phyloP scores from a whole-genome alignment of 2,797 vertebrate genomes.

The Nyctibius grandis region DNA sequence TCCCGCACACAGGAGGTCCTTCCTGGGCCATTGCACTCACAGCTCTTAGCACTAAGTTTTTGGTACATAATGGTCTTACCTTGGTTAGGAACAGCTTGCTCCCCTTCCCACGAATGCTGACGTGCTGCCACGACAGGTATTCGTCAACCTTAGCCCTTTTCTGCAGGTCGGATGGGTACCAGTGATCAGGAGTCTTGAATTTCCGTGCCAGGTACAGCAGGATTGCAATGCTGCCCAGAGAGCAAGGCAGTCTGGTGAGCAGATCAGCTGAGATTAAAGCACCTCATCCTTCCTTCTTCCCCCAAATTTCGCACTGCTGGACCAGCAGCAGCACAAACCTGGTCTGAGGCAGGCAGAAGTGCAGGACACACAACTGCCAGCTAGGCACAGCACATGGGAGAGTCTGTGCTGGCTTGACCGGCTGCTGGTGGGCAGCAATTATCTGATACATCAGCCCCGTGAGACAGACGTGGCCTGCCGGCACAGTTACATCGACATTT shows the following conservation, averaged over 20 bases:
- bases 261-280: background rate
- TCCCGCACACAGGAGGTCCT: background rate
- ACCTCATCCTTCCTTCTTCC: background rate
- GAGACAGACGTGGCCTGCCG: background rate
- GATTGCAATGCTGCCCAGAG: conserved; percentile 81
- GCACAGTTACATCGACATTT: background rate
- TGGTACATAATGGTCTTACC: conserved; percentile 62
- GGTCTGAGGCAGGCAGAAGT: rapidly evolving
- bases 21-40: background rate
- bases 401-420: background rate
- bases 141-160: conserved; percentile 83
- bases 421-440: background rate
- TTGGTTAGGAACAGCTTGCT: conserved; percentile 79
- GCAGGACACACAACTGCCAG: background rate
- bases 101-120: conserved; percentile 70
- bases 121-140: conserved; percentile 90
- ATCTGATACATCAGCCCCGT: rapidly evolving
- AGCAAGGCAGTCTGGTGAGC: background rate
- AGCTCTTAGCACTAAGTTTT: background rate
- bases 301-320: background rate
- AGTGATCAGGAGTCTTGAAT: conserved; percentile 82
- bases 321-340: background rate
- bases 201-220: conserved; percentile 85
- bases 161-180: conserved; percentile 88
- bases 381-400: background rate